Base-by-base conservation (phyloP, 2,113 vertebrate genomes). In the Potamarius usumacintae region DNA sequence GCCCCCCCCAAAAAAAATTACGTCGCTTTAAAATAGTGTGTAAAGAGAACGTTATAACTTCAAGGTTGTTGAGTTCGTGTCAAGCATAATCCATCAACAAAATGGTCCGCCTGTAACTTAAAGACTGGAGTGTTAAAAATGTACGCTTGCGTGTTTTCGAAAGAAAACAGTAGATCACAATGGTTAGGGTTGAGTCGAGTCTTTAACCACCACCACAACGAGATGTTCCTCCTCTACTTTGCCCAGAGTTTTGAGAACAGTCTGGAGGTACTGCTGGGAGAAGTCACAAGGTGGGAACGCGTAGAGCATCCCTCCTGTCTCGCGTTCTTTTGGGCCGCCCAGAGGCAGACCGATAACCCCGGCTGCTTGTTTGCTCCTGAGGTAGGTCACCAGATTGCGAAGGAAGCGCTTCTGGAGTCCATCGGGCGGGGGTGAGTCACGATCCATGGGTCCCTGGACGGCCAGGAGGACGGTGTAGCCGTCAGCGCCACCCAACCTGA, bases 291-390 rank as follows among this genome's bases (percentile, higher is more conserved):
- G 98, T 0, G 98, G 98, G 92, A 99, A 99, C 74, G 98, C 98
- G 0, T 99, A 99, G 71, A 99, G 96, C 97, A 99, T 99, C 86
- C 97, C 98, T 0, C 97, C 97, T 82, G 93, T 90, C 86, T 97
- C 96, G 25, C 95, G 96, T 90, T 97, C 97, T 90, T 98, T 98
- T 0, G 95, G 94, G 34, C 96, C 97, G 20, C 97, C 97, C 90
- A 97, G 95, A 0, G 98, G 97, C 89, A 99, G 95, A 92, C 98
- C 97, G 89, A 99, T 99, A 11, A 99, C 98, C 3, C 98, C 98
- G 0, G 98, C 98, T 0, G 98, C 98, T 94, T 99, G 98, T 92
- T 99, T 99, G 96, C 99, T 99, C 91, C 98, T 97, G 94, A 99
- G 96, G 96, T 99, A 99, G 72, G 98, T 99, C 91, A 99, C 98